Base-by-base conservation (phyloP, 2,113 vertebrate genomes). In the Elgaria multicarinata region DNA sequence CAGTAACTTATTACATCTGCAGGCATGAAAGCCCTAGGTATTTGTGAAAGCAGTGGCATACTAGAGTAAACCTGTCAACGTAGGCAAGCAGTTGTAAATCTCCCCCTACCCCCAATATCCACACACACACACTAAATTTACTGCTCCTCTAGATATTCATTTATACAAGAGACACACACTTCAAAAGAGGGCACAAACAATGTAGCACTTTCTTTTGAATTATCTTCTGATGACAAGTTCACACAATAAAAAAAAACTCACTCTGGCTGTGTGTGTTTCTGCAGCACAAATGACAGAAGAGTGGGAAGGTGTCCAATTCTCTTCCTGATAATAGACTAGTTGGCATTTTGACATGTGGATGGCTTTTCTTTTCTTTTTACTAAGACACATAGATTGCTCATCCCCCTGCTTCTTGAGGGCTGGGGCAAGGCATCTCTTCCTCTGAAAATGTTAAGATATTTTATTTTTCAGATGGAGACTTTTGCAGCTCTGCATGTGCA, bases 11-110 rank as follows among this genome's bases (percentile, higher is more conserved):
- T 85, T 85, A 55, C 31, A 58, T 36, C 44, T 85, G 83, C 33
- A 14, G 12, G 50, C n/a, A 79, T 42, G 36, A 22, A 9, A 85
- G 36, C 69, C 18, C 46, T 85, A n/a, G 31, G 20, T 69, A 33
- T 72, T 82, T 75, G 67, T n/a, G 53, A 62, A 88, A 88, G 80
- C 39, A 82, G 50, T 33, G 36, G 39, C 53, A 62, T 83, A 76
- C 58, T 53, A 69, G 55, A 83, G 55, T 77, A 66, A 33, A 36
- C 7, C 13, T 89, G 10, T 36, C 20, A 31, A 8, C 26, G 1
- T 53, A 46, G n/a, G 24, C 58, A 69, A 44, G 64, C 44, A 28
- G n/a, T 42, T 71, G 46, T 85, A 69, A 78, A 80, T 55, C 44
- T 83, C 24, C 24, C 42, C 3, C 44, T 9, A 26, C 20, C 66